phyloP scores from a whole-genome alignment of 1,140 invertebrate genomes.

The Condylostylus longicornis region DNA sequence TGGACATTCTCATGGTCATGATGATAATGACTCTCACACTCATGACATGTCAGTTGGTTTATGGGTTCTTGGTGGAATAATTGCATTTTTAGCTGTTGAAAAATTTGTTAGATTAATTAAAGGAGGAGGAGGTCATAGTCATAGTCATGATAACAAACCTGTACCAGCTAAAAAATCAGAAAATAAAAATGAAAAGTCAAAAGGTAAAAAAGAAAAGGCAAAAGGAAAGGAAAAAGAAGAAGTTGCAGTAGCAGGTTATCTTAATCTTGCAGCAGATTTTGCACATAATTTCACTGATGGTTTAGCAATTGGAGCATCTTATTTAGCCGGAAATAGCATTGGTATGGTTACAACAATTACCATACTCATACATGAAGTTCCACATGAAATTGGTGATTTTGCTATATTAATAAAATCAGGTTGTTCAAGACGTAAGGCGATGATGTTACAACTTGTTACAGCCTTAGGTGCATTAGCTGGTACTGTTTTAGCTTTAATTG shows the following conservation, averaged over 20 bases:
- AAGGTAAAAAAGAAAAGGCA: conserved; percentile 9
- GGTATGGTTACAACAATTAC: conserved; percentile 85
- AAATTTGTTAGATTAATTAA: conserved; percentile 84
- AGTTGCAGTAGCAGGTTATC: conserved; percentile 70
- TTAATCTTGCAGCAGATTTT: conserved; percentile 88
- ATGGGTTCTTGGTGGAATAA: conserved; percentile 75
- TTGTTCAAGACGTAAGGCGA: conserved; percentile 82
- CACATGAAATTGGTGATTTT: conserved; percentile 95
- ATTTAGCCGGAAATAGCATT: conserved; percentile 72
- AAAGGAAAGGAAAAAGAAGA: conserved; percentile 29
- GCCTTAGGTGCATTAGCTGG: conserved; percentile 88
- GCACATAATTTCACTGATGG: conserved; percentile 98
- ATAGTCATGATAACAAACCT: conserved; percentile 32
- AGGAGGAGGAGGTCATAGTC: conserved; percentile 48
- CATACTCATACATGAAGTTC: conserved; percentile 85
- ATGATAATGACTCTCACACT: conserved; percentile 29
- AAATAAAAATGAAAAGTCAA: conserved; percentile 11
- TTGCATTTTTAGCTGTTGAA: conserved; percentile 82
- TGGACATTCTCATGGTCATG: conserved; percentile 36
- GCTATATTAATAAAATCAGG: conserved; percentile 87
- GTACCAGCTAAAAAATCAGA: conserved; percentile 9
- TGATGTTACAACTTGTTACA: conserved; percentile 79
- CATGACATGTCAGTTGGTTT: conserved; percentile 69
- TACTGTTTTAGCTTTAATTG: conserved; percentile 66
- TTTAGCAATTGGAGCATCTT: conserved; percentile 84